Evolutionary conservation across 2,888 invertebrate species (phyloP), one percentile per base, ranked within the genome.

Genomic region (Troides oblongomaculatus): DNA sequence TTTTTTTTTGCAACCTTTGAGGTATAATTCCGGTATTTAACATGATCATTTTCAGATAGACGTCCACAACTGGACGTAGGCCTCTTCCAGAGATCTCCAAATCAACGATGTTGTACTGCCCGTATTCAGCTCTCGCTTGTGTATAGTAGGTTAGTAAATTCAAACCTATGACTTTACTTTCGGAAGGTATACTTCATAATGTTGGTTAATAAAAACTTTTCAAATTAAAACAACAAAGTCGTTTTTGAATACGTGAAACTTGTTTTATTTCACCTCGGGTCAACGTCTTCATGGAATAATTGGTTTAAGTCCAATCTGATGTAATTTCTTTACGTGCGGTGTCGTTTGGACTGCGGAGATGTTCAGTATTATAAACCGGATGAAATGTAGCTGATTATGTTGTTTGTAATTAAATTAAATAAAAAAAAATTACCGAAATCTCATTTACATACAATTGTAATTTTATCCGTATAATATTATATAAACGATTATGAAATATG

Each of bases 261-360:
- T 39, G 69, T 69, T 69, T 65, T 30, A 62, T 56, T 69, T 50
- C 25, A 58, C 1, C 53, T 25, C 30, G 36, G 69, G 64, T 65
- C 65, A 69, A 69, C 36, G 69, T 57, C 64, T 36, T 21, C 0
- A 23, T 30, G 57, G 43, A 62, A 66, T 65, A 69, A 69, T 69
- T 69, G 65, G 65, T 25, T 62, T 46, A 65, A 58, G 69, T 61
- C 60, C 69, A 23, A 65, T 62, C 58, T 17, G 62, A 43, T 43
- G 60, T 64, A 58, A 69, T 58, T 50, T 65, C 58, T 58, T 62
- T 64, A 53, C 5, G 58, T 43, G 17, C 18, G 58, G 62, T 56
- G 39, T 66, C 14, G 23, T 58, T 58, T 14, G 10, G 8, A n/a
- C 57, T 23, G 23, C 23, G 25, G 23, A 3, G 23, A 8, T 58